Conservation (phyloP, 2,797 vertebrate genomes). For the Dendrocincla fuliginosa region DNA sequence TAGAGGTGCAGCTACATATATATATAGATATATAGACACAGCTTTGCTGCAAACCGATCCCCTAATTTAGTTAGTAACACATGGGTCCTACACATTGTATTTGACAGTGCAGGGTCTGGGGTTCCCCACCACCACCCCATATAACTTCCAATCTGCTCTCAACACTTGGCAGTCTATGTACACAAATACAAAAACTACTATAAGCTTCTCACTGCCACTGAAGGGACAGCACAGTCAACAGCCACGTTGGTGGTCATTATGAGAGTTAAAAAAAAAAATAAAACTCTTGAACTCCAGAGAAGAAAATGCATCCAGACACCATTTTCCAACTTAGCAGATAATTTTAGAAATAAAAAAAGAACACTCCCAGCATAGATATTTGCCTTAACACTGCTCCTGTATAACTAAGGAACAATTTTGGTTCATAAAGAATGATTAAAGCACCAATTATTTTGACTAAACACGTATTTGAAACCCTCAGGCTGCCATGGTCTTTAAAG, state of each 20-base stretch:
- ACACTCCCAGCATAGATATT: constrained; percentile 7
- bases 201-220: not conserved
- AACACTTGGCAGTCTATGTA: not conserved
- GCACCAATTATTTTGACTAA: constrained; percentile 71
- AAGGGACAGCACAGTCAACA: not conserved
- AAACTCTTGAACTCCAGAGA: not conserved
- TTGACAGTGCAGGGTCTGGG: not conserved
- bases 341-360: constrained; percentile 5
- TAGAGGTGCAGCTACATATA: not conserved
- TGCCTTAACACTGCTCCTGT: constrained; percentile 28
- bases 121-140: too few relatives aligned
- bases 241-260: not conserved
- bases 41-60: not conserved
- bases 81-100: not conserved
- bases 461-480: constrained; percentile 49
- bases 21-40: not conserved
- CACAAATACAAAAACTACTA: not conserved
- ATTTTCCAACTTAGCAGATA: not conserved
- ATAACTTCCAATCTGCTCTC: not conserved
- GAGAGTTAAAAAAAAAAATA: not conserved
- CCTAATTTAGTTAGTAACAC: not conserved
- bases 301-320: not conserved
- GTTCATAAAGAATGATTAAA: constrained; percentile 73
- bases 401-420: constrained; percentile 72
- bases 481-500: constrained; percentile 56